Percentiles rank a stretch among this genome's conserved stretches.
phyloP scores from a whole-genome alignment of 2,113 vertebrate species.

The Centropus bengalensis region DNA sequence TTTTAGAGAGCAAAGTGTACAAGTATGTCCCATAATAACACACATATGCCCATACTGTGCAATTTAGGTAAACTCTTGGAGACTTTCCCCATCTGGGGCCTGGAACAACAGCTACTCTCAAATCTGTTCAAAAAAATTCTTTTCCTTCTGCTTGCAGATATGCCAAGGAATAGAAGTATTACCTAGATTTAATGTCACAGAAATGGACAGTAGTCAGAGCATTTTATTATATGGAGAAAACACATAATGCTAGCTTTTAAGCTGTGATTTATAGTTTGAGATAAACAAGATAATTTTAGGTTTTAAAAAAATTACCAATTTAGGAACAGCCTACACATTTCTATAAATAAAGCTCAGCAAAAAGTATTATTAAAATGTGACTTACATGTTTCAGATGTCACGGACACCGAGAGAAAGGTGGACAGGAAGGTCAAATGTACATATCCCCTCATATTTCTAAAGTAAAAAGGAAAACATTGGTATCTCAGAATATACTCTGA shows the following conservation, averaged over 20 bases:
- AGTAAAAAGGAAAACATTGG: not conserved
- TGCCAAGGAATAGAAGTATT: not conserved
- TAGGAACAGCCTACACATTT: not conserved
- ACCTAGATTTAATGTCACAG: not conserved
- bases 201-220: not conserved
- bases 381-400: conserved; percentile 48
- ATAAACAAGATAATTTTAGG: not conserved
- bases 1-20: not conserved
- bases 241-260: not conserved
- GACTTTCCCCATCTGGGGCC: not conserved
- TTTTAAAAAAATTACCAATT: not conserved
- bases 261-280: not conserved
- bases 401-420: not conserved
- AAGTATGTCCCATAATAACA: not conserved
- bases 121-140: not conserved
- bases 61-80: not conserved
- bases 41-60: accelerated
- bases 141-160: not conserved
- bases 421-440: conserved; percentile 7
- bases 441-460: not conserved
- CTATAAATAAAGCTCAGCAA: not conserved
- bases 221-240: not conserved
- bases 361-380: not conserved
- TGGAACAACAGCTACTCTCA: not conserved
- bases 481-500: not conserved